Base-by-base conservation (phyloP, 2,113 vertebrate species). In the Oreochromis spilurus region DNA sequence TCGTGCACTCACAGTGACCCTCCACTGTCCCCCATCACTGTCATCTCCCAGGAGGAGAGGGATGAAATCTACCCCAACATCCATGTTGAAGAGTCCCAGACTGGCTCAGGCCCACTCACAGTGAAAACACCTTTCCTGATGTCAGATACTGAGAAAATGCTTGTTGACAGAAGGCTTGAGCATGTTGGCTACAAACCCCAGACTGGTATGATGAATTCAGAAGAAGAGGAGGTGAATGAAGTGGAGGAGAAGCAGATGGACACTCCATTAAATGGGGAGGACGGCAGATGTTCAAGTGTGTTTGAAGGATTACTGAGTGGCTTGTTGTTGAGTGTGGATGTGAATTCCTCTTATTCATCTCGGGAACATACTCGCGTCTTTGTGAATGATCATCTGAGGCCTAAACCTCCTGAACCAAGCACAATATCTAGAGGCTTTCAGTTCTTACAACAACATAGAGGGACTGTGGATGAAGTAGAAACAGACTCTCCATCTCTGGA, bases 11-110 rank as follows among this genome's bases (percentile, higher is more conserved):
- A 90, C 43, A 90, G 31, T 11, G 96, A 97, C 89, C 96, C 96
- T 12, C 95, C 94, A 0, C 86, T 96, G 50, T 96, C 96, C 9
- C 91, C 94, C 29, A 88, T 97, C 81, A 95, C 88, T 77, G 84
- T 95, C 38, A 48, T 94, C 40, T 89, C 84, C 53, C 82, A 79
- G 13, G 85, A 89, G 7, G 91, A 93, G 79, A 80, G 36, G 50
- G 89, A 93, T 7, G 77, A 89, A 26, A 60, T 62, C 12, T 94
- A 95, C 70, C 93, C 95, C 34, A 19, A 5, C 53, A 45, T 92
- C 4, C 89, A 91, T 2, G 14, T 65, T 1, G 84, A 92, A 31
- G 6, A n/a, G 11, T 5, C 60, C 19, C 53, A 62, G 13, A 19
- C 1, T 26, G 50, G 7, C 31, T 62, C 57, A 6, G 67, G 14